These are phyloP conservation scores for Pseudoips prasinana DNA, from an alignment of 2,888 invertebrate species.

Conservation along the genomic window DNA sequence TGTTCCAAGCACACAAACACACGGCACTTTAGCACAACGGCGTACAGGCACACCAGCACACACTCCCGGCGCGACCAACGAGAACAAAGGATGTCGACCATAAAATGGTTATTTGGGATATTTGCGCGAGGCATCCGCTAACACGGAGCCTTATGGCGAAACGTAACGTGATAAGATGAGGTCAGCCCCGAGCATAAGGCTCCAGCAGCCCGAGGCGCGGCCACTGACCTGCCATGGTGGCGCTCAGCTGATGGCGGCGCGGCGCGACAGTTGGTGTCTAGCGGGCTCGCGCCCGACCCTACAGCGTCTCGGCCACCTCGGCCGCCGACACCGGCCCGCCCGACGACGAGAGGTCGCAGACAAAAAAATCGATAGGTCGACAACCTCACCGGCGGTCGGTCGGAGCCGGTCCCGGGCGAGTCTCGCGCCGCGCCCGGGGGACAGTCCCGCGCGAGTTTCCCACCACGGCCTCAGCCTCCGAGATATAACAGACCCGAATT, in stretches of 20 bases:
- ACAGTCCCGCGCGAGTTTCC: slow-evolving; percentile 33
- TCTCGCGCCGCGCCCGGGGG: slow-evolving; percentile 47
- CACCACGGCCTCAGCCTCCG: slow-evolving; percentile 32
- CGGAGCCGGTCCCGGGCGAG: slow-evolving; percentile 61
- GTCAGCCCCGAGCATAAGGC: slow-evolving; percentile 25
- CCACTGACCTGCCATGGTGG: slow-evolving; percentile 56
- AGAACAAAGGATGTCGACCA: slow-evolving; percentile 46
- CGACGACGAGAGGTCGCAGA: slow-evolving; percentile 75
- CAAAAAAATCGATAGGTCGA: slow-evolving; percentile 82
- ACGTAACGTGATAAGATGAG: slow-evolving; percentile 7
- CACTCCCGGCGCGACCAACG: slow-evolving; percentile 9
- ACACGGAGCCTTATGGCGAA: neutral
- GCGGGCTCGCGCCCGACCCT: slow-evolving; percentile 27
- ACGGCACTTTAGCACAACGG: slow-evolving; percentile 51
- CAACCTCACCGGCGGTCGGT: slow-evolving; percentile 72
- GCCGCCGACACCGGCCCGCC: slow-evolving; percentile 61
- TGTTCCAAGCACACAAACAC: slow-evolving; percentile 26
- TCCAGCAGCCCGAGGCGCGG: slow-evolving; percentile 40
- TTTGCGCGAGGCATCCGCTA: neutral
- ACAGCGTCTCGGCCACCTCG: slow-evolving; percentile 49
- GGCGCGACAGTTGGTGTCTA: slow-evolving; percentile 32
- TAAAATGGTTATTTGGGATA: slow-evolving; percentile 8
- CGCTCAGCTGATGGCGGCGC: slow-evolving; percentile 49
- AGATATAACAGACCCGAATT: slow-evolving; percentile 57
- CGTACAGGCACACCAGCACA: slow-evolving; percentile 8